These are phyloP conservation scores for Agrotis segetum DNA, from an alignment of 2,888 invertebrate genomes.

Conservation along the genomic window DNA sequence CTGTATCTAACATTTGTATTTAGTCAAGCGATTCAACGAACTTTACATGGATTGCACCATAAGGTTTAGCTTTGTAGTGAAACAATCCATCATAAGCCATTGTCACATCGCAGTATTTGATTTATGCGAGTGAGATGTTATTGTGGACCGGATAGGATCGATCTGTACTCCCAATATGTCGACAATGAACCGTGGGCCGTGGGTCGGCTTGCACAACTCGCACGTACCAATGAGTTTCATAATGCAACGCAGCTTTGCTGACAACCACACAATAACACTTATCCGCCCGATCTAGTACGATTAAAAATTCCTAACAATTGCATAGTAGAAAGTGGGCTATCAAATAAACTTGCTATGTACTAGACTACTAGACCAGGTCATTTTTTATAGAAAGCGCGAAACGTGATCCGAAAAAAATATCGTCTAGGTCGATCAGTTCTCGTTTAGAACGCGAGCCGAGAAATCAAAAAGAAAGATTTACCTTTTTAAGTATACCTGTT, in stretches of 20 bases:
- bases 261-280: conserved; percentile 60
- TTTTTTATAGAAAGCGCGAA: conserved; percentile 79
- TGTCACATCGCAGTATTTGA: conserved; percentile 71
- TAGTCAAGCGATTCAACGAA: conserved; percentile 24
- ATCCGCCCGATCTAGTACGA: conserved; percentile 57
- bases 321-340: conserved; percentile 73
- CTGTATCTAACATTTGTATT: conserved; percentile 39
- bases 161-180: conserved; percentile 76
- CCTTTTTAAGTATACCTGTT: conserved; percentile 19
- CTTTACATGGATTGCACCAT: conserved; percentile 50
- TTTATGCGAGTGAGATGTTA: conserved; percentile 73
- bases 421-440: conserved; percentile 63
- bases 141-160: conserved; percentile 79
- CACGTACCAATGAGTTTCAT: conserved; percentile 71
- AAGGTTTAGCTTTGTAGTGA: conserved; percentile 26
- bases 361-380: conserved; percentile 76
- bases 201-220: conserved; percentile 81
- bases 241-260: conserved; percentile 68
- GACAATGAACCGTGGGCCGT: conserved; percentile 86
- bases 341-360: conserved; percentile 67
- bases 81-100: conserved; percentile 60
- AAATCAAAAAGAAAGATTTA: conserved; percentile 55
- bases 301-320: conserved; percentile 54
- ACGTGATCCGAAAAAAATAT: conserved; percentile 73
- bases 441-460: conserved; percentile 20